phyloP scores from a whole-genome alignment of 2,113 vertebrate species.

The Coptodon bakossiorum region DNA sequence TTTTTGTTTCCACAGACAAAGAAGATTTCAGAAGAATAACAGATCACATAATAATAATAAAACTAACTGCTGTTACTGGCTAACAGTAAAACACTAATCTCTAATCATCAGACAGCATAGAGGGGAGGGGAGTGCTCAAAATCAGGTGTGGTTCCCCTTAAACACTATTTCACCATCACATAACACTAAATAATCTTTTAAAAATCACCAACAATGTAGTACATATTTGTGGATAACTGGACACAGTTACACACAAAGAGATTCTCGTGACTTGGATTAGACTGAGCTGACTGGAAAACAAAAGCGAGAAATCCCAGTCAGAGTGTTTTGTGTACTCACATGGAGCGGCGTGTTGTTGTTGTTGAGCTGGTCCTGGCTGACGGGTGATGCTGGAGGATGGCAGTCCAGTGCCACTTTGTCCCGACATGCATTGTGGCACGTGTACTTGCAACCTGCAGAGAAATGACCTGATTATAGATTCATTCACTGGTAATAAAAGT shows the following conservation, averaged over 20 bases:
- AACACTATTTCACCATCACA: neutral
- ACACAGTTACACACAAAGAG: neutral
- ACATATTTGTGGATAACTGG: neutral
- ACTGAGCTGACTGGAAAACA: neutral
- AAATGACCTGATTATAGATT: neutral
- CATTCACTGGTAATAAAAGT: neutral
- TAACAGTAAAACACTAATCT: neutral
- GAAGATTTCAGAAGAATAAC: neutral
- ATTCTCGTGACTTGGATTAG: neutral
- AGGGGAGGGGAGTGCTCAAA: neutral
- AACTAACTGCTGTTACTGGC: neutral
- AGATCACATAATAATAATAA: neutral
- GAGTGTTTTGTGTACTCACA: constrained; percentile 47
- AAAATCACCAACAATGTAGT: neutral
- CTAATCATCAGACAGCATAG: neutral
- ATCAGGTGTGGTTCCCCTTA: neutral
- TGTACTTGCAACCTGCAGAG: constrained; percentile 72
- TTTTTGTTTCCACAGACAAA: neutral
- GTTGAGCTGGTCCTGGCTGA: constrained; percentile 65
- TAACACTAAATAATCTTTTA: neutral
- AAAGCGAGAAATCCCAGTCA: neutral
- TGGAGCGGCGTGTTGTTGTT: constrained; percentile 62
- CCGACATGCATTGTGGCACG: constrained; percentile 70
- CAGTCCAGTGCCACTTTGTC: constrained; percentile 70
- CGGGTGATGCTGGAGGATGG: constrained; percentile 32